Percentiles rank a stretch among this genome's conserved stretches.
These are phyloP conservation scores for Lasioglossum villosulum DNA, from an alignment of 2,888 invertebrate genomes.

Conservation along the genomic window DNA sequence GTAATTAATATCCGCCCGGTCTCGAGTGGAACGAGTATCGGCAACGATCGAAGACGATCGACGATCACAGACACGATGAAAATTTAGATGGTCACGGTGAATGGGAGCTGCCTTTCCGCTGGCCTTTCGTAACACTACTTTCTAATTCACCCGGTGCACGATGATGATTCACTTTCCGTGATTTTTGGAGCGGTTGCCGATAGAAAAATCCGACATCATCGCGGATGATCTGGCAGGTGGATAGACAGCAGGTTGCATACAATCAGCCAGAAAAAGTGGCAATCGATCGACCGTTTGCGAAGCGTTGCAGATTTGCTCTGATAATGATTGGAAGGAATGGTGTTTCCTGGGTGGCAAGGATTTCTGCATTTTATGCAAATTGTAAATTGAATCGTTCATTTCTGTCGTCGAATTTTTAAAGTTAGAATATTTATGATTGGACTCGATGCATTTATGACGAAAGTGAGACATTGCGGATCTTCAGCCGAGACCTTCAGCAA, in stretches of 20 bases:
- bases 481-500: background rate
- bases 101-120: constrained; percentile 23
- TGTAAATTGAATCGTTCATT: background rate
- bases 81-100: constrained; percentile 39
- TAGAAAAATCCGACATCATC: background rate
- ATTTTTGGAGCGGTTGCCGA: constrained; percentile 28
- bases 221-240: background rate
- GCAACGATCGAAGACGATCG: constrained; percentile 20
- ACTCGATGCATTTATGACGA: no score
- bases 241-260: background rate
- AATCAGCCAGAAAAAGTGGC: background rate
- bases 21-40: background rate
- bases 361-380: background rate
- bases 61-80: constrained; percentile 10
- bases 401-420: background rate
- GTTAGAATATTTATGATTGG: background rate
- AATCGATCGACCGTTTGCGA: background rate
- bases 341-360: background rate
- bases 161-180: constrained; percentile 49
- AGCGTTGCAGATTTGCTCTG: background rate
- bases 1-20: constrained; percentile 31
- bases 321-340: background rate
- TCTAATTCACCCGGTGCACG: constrained; percentile 36
- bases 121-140: constrained; percentile 49
- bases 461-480: no score